A percentile compares a stretch with the other conserved stretches of the same genome.
These are phyloP conservation scores for Corythoichthys intestinalis DNA, from an alignment of 2,113 vertebrate genomes.

Conservation along the genomic window DNA sequence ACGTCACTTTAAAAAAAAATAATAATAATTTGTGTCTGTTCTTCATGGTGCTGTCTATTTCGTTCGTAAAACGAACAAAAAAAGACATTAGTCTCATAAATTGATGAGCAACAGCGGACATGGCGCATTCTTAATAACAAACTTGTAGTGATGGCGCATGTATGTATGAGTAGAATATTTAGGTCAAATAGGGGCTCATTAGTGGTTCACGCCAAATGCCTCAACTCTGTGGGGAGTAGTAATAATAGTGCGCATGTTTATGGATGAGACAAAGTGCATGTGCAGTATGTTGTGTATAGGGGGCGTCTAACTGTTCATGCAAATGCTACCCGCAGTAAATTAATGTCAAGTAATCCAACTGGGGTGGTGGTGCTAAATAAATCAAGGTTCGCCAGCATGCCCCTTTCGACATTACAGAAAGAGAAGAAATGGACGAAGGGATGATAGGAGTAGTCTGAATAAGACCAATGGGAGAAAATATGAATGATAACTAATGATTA, in stretches of 20 bases:
- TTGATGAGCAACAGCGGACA: constrained; percentile 23
- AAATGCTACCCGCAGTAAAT: constrained; percentile 52
- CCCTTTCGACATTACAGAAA: constrained; percentile 13
- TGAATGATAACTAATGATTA: not conserved
- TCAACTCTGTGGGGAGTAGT: constrained; percentile 44
- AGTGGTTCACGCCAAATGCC: constrained; percentile 44
- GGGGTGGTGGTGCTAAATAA: constrained; percentile 51
- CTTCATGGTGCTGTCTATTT: constrained; percentile 3
- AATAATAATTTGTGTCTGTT: not conserved
- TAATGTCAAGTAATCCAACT: constrained; percentile 55
- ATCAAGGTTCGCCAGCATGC: constrained; percentile 42
- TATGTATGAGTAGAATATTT: constrained; percentile 54
- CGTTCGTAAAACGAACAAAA: constrained; percentile 28
- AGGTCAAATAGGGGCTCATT: constrained; percentile 60
- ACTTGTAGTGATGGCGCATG: constrained; percentile 24
- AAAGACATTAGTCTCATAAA: constrained; percentile 4
- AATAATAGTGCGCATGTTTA: constrained; percentile 54
- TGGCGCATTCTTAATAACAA: constrained; percentile 41
- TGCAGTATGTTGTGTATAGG: constrained; percentile 12
- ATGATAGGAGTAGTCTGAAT: not conserved
- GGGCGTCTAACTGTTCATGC: constrained; percentile 40
- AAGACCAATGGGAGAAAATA: not conserved
- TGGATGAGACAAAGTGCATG: constrained; percentile 43
- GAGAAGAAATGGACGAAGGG: constrained; percentile 1
- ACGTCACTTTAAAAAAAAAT: not conserved